Evolutionary conservation across 2,797 vertebrate genomes (phyloP).

Genomic region (Bradypodion pumilum): DNA sequence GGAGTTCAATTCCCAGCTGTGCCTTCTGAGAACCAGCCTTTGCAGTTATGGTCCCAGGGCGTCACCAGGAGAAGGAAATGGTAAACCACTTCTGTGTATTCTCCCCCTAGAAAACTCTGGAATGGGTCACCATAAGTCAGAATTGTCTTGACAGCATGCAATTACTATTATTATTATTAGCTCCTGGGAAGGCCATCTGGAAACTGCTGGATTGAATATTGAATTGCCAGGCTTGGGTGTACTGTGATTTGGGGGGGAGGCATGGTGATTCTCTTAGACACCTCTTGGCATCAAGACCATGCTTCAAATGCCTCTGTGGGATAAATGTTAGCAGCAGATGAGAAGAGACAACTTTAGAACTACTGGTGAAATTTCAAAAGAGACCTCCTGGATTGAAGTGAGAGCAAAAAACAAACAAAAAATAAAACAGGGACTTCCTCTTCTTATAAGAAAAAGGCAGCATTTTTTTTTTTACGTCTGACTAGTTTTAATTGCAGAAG

Average conservation of each 20-base stretch:
- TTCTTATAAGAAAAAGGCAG: background rate
- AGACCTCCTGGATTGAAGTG: background rate
- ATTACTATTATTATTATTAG: too few species aligned
- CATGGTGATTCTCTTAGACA: background rate
- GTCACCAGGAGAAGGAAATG: too few species aligned
- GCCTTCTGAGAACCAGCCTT: too few species aligned
- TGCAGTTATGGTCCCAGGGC: too few species aligned
- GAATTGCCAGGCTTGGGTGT: background rate
- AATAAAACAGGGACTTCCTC: background rate
- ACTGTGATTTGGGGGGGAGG: background rate
- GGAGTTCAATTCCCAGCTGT: too few species aligned
- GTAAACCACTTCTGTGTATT: too few species aligned
- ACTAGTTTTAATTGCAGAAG: constrained; percentile 39
- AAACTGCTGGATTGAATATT: background rate
- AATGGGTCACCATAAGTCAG: too few species aligned
- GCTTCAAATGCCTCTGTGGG: background rate
- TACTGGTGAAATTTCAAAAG: background rate
- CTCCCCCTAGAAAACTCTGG: too few species aligned
- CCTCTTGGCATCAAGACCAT: background rate
- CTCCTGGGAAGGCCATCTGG: background rate
- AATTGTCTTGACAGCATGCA: too few species aligned
- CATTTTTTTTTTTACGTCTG: background rate
- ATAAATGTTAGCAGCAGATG: background rate
- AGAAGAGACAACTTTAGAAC: background rate
- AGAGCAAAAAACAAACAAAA: too few species aligned